Base-by-base conservation (phyloP, 2,113 vertebrate genomes). In the Hucho hucho region DNA sequence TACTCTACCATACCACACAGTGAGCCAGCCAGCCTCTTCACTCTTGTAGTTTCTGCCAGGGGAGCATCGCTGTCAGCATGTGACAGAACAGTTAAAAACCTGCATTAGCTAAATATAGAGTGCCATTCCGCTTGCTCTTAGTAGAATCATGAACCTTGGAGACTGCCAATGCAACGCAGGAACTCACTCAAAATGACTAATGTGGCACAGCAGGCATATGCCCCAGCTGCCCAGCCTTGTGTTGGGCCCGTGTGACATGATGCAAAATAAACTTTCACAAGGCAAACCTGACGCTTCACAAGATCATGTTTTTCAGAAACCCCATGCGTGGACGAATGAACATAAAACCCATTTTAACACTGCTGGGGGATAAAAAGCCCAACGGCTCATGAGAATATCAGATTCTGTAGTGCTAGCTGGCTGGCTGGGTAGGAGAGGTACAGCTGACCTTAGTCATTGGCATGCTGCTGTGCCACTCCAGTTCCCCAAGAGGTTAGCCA, bases 401-500 rank as follows among this genome's bases (percentile, higher is more conserved):
- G 80, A 66, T 80, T 79, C 68, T 65, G 47, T 76, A 69, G 79
- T 28, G 43, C 49, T 16, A 43, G 37, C 37, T 43, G 11, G 37
- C 37, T 43, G 16, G 49, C 4, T 53, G 73, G 73, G 69, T 77
- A 75, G 68, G 20, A 61, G 78, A 76, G 75, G 61, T 73, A 80
- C 79, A 43, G 65, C 75, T 86, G 84, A 89, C 81, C 72, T 82
- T 82, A 88, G 69, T 14, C 43, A 88, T 78, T 88, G 81, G 83
- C 78, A 65, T 12, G 46, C 28, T 46, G 18, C 16, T 49, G 69
- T 75, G 75, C 32, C 64, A 76, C 79, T 86, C 0, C 32, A 76
- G 81, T 85, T 90, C 75, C 4, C 59, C 43, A 73, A 81, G 69
- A 86, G 82, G 87, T 90, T 76, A 89, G 47, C 78, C 68, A 79